Conservation (phyloP, 2,113 vertebrate genomes). For the Ochotona curzoniae region DNA sequence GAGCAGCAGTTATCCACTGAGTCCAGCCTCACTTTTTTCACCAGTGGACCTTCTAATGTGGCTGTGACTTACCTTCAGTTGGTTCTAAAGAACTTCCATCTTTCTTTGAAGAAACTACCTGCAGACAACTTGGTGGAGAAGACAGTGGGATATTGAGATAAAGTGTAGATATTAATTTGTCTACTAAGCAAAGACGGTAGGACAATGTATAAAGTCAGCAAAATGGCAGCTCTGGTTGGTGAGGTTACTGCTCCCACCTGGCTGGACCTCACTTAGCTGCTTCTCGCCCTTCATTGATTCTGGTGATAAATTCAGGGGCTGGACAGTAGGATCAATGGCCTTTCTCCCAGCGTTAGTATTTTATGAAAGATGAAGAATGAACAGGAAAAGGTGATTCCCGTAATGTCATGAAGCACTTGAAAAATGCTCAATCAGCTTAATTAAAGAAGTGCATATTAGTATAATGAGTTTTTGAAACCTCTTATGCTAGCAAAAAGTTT, state of each 20-base stretch:
- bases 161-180: neutral
- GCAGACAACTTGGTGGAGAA: neutral
- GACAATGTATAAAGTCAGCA: neutral
- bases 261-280: neutral
- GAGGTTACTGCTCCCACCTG: neutral
- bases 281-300: neutral
- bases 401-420: neutral
- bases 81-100: neutral
- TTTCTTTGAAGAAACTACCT: neutral
- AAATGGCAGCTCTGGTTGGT: too few relatives aligned
- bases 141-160: neutral
- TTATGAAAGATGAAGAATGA: neutral
- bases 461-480: neutral
- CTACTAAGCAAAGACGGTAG: neutral
- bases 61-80: neutral
- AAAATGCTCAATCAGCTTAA: neutral
- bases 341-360: neutral
- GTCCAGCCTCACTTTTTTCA: neutral
- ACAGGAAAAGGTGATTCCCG: neutral
- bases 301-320: neutral
- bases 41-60: fast-evolving
- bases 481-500: neutral
- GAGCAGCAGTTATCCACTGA: fast-evolving
- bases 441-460: neutral
- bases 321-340: neutral